Percentiles rank a stretch among this genome's conserved stretches.
These are phyloP conservation scores for Neosilurus hyrtlii DNA, from an alignment of 2,797 vertebrate species.

Conservation along the genomic window DNA sequence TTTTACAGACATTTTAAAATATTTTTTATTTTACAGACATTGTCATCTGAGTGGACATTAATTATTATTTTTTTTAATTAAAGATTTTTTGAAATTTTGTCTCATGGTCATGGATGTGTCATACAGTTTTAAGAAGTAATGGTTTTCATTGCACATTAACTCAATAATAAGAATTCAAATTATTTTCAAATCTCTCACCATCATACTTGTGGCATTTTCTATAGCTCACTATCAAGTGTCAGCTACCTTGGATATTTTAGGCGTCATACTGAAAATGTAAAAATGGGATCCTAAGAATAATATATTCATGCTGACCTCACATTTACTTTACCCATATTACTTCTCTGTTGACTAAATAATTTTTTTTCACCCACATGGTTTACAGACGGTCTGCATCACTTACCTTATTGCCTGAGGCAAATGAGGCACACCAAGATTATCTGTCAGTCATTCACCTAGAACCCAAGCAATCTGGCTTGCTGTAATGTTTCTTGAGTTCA, in stretches of 20 bases:
- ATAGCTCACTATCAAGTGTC: not conserved
- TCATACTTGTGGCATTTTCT: not conserved
- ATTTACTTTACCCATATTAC: constrained; percentile 8
- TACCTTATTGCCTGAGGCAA: constrained; percentile 18
- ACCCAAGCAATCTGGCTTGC: not conserved
- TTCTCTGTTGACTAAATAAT: constrained; percentile 10
- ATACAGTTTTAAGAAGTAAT: not conserved
- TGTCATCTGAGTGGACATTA: not conserved
- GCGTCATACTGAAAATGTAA: not conserved
- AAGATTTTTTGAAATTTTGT: not conserved
- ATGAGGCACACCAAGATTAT: constrained; percentile 12
- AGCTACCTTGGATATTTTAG: not conserved
- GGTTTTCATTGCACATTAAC: not conserved
- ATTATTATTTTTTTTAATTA: too few species aligned
- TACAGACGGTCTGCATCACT: constrained; percentile 14
- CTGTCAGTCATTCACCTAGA: constrained; percentile 25
- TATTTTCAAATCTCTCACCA: not conserved
- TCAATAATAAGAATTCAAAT: not conserved
- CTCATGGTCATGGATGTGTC: not conserved
- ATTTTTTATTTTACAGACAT: not conserved
- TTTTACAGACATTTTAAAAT: not conserved
- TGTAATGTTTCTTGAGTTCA: constrained; percentile 29
- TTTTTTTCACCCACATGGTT: not conserved
- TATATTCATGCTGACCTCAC: not conserved
- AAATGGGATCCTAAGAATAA: not conserved